These are phyloP conservation scores for Hybognathus amarus DNA, from an alignment of 2,797 vertebrate genomes.

Conservation along the genomic window DNA sequence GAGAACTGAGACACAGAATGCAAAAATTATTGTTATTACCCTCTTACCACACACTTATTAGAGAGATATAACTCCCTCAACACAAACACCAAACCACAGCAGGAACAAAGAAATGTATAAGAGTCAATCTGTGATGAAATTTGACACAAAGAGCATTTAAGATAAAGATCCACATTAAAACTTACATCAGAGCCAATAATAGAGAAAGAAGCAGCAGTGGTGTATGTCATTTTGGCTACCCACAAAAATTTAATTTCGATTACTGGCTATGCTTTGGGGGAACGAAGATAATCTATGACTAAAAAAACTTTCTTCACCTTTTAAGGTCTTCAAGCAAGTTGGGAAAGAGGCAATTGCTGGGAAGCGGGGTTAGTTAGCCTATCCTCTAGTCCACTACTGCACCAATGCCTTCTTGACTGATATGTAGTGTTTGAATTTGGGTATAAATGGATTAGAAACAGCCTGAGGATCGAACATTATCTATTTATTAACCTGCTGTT, in stretches of 20 bases:
- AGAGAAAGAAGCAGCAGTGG: neutral
- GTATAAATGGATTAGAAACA: neutral
- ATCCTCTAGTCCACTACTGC: neutral
- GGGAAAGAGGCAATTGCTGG: neutral
- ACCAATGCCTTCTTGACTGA: neutral
- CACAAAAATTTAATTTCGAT: neutral
- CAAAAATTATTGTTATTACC: slow-evolving; percentile 33
- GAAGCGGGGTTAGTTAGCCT: neutral
- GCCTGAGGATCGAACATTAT: neutral
- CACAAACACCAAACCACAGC: slow-evolving; percentile 5
- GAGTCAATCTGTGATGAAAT: neutral
- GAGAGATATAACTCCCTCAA: neutral
- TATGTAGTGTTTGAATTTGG: neutral
- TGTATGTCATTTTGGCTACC: neutral
- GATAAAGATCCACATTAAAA: slow-evolving; percentile 3
- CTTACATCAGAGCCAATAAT: neutral
- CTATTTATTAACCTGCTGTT: neutral
- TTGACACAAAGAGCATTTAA: slow-evolving; percentile 16
- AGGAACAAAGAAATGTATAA: neutral
- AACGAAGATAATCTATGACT: neutral
- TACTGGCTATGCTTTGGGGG: neutral
- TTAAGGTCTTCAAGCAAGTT: neutral
- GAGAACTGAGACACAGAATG: neutral
- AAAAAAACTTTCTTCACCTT: neutral
- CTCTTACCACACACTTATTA: slow-evolving; percentile 11